Conservation (phyloP, 2,113 vertebrate species). For the Ailuropoda melanoleuca region DNA sequence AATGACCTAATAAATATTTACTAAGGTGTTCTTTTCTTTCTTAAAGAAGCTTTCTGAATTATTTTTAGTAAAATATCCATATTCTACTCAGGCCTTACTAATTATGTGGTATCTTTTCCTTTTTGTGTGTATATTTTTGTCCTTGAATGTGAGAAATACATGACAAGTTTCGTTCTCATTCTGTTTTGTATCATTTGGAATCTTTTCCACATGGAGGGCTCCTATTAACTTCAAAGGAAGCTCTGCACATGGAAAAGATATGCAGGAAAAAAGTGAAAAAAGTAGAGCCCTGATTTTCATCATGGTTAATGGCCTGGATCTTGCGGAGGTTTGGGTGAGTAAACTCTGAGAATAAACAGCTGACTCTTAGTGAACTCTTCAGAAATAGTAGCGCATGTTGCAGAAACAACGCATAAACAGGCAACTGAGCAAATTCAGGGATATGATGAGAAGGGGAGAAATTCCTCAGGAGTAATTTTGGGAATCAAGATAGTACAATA, state of each 20-base stretch:
- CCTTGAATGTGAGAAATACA: conserved; percentile 54
- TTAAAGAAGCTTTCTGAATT: background rate
- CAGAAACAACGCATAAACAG: background rate
- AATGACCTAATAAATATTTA: background rate
- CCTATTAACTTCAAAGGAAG: conserved; percentile 72
- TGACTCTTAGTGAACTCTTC: background rate
- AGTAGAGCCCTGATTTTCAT: conserved; percentile 66
- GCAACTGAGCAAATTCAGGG: background rate
- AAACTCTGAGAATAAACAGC: conserved; percentile 68
- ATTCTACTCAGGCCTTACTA: background rate
- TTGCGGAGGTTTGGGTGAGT: conserved; percentile 59
- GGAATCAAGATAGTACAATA: background rate
- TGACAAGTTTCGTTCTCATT: conserved; percentile 14
- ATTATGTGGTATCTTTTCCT: background rate
- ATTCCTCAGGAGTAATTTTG: background rate
- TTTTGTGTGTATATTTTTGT: background rate
- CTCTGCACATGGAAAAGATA: conserved; percentile 71
- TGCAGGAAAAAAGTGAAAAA: conserved; percentile 36
- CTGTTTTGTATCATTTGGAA: conserved; percentile 74
- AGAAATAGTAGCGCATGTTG: background rate
- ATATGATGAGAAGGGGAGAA: background rate
- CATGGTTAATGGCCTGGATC: conserved; percentile 65
- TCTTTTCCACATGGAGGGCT: conserved; percentile 75
- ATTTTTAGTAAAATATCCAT: conserved; percentile 11
- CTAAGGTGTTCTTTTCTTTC: background rate